Evolutionary conservation across 2,797 vertebrate genomes (phyloP).

Genomic region (Distichodus sexfasciatus): DNA sequence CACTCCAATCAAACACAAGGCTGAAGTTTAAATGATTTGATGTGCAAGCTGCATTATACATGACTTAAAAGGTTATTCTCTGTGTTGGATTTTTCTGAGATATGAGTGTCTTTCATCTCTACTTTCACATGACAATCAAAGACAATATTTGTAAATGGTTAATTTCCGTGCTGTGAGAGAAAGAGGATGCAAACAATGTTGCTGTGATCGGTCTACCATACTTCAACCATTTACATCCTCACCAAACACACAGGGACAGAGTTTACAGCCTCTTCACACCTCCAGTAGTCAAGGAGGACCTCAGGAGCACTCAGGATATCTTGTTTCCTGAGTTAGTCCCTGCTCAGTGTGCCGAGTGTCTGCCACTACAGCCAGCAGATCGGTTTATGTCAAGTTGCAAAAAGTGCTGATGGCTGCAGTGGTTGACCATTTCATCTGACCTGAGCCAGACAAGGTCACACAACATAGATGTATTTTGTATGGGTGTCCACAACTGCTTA

Average conservation of each 20-base stretch:
- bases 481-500: neutral
- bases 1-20: neutral
- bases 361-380: constrained; percentile 5
- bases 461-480: neutral
- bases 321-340: constrained; percentile 15
- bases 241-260: constrained; percentile 9
- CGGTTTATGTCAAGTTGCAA: constrained; percentile 9
- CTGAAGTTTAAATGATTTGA: too few species aligned
- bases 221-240: neutral
- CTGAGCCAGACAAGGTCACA: neutral
- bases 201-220: neutral
- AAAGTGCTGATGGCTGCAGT: constrained; percentile 11
- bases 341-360: constrained; percentile 3
- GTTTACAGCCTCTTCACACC: neutral
- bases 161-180: too few species aligned
- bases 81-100: too few species aligned
- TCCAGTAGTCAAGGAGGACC: neutral
- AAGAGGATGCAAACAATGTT: neutral
- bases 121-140: too few species aligned
- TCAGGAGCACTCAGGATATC: constrained; percentile 32
- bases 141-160: too few species aligned
- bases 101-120: too few species aligned
- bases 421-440: neutral
- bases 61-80: too few species aligned
- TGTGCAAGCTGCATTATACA: too few species aligned